These are phyloP conservation scores for Steatornis caripensis DNA, from an alignment of 2,113 vertebrate species.

Conservation along the genomic window DNA sequence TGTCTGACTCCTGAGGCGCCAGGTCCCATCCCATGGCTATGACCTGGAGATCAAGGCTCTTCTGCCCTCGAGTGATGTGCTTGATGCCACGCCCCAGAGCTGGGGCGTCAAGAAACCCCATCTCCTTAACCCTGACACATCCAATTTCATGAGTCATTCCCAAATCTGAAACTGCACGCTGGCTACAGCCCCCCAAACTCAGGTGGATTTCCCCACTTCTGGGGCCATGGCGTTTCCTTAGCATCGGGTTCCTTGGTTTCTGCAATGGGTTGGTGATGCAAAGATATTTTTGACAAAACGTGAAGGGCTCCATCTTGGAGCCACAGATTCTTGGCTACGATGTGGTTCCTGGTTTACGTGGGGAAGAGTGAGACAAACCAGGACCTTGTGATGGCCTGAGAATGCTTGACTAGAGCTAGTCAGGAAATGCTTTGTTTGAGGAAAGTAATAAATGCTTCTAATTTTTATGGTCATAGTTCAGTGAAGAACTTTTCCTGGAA, in stretches of 20 bases:
- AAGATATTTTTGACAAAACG: neutral
- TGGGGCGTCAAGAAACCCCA: neutral
- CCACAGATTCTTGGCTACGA: neutral
- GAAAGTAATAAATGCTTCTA: neutral
- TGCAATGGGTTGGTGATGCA: neutral
- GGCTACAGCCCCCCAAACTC: neutral
- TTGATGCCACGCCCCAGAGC: neutral
- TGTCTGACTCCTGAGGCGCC: neutral
- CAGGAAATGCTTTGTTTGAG: neutral
- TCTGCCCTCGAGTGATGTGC: neutral
- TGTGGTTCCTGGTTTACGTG: neutral
- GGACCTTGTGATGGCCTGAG: neutral
- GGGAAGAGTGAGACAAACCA: neutral
- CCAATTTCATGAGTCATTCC: neutral
- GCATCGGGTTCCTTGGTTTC: neutral
- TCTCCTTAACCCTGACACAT: neutral
- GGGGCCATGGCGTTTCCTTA: fast-evolving
- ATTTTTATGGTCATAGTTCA: neutral
- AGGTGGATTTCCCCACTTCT: neutral
- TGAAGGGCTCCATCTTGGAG: neutral
- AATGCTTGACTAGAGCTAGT: neutral
- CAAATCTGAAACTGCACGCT: neutral
- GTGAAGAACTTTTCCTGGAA: neutral
- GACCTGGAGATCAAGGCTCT: neutral
- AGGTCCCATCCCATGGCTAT: neutral